Base-by-base conservation (phyloP, 2,113 vertebrate species). In the Penelope pileata region DNA sequence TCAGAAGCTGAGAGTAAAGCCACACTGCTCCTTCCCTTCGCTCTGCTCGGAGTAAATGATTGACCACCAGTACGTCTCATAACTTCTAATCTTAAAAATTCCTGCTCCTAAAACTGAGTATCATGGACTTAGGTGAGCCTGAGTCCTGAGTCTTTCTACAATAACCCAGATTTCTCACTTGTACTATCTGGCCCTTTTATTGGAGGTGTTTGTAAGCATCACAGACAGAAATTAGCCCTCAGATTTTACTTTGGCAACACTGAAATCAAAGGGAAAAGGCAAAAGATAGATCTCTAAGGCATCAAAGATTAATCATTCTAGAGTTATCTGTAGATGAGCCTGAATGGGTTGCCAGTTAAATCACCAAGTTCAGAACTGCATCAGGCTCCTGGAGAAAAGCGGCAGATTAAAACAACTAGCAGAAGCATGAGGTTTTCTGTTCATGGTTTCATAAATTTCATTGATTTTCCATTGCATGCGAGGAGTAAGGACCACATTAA, bases 171-270 rank as follows among this genome's bases (percentile, higher is more conserved):
- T 10, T 64, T 68, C 47, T 64, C 26, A 72, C 10, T 59, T 27
- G 38, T 43, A 73, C 22, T 8, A 4, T 47, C 47, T 70, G 27
- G 14, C 6, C 23, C n/a, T 76, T 15, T 70, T 80, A 67, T 5
- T 51, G 40, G 16, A 59, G 26, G 6, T 83, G 42, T 30, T 67
- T 81, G n/a, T 77, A 36, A 86, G 15, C 45, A 66, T 6, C 7
- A 81, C 48, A 83, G 42, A 53, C 7, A 83, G 38, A n/a, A 91
- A 86, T 77, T 64, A 93, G 62, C 50, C 82, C 63, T 86, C 85
- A 72, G 63, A 69, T 83, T 88, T 94, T 86, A 90, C n/a, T 63
- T 88, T 80, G 73, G 59, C 54, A 95, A 88, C 45, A 83, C 26
- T 36, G 47, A 88, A 83, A 93, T 88, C 47, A 91, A 88, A 83